Evolutionary conservation across 2,888 invertebrate species (phyloP), one percentile per base, ranked within the genome.

Genomic region (Plebejus melissa): DNA sequence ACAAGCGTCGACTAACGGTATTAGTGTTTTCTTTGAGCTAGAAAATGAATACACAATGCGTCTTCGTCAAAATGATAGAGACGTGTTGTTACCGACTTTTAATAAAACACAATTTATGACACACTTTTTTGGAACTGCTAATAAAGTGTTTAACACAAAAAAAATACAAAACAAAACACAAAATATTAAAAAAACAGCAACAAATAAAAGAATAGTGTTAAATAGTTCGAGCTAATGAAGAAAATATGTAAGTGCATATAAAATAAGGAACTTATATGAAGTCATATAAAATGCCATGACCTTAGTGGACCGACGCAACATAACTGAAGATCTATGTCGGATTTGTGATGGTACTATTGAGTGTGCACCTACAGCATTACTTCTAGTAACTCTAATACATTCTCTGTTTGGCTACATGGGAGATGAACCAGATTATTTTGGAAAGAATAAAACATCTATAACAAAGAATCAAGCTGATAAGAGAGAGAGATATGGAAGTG

Each of bases 261-360:
- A 11, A 54, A n/a, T 50, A 54, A 54, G 16, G 16, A 54, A 54
- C 54, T 54, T 7, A 13, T 13, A 50, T 32, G n/a, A 32, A 54
- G 6, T 32, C 13, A 32, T 1, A 72, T 72, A 83, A 84, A 83
- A 90, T 89, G 90, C 90, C 84, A 93, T 93, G 91, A 86, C 84
- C 83, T 81, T 84, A 78, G 81, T 79, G 78, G 81, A 79, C 76
- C 50, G 50, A 16, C 81, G 77, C 78, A 91, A 92, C 81, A 81
- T 86, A 74, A 91, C 91, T 77, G 88, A 90, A 77, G 92, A 93
- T 76, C 85, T 93, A 54, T 93, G 93, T 82, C 89, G 86, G 80
- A 84, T 90, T 81, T 93, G 93, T 85, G 93, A 93, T 77, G 93
- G 93, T 60, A 83, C 88, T 79, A 86, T 92, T 38, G 93, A 93